Percentiles rank a stretch among this genome's conserved stretches.
Evolutionary conservation across 2,113 vertebrate species (phyloP).

Genomic region (Neopipo cinnamomea): DNA sequence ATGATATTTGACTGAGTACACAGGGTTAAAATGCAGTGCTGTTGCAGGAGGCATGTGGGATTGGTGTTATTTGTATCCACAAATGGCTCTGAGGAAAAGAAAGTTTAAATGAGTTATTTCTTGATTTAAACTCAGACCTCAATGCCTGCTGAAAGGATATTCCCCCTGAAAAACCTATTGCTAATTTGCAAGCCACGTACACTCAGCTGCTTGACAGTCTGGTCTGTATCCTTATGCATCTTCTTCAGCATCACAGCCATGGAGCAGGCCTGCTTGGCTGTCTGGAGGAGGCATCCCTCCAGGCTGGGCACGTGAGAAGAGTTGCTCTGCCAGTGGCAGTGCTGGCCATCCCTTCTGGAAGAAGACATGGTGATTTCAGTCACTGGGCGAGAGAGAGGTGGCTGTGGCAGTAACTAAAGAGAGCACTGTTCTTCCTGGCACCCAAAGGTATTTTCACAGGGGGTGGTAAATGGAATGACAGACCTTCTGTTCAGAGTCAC

Average conservation of each 20-base stretch:
- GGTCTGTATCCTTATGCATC: not conserved
- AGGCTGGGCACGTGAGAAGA: not conserved
- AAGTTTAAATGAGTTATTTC: not conserved
- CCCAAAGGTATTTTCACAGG: not conserved
- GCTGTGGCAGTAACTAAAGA: not conserved
- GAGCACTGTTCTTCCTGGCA: not conserved
- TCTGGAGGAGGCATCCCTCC: not conserved
- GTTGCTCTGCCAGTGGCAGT: not conserved
- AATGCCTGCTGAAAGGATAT: not conserved
- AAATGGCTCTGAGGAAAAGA: not conserved
- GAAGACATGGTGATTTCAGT: rapidly evolving
- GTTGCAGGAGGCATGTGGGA: not conserved
- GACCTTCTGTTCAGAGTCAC: not conserved
- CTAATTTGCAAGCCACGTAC: not conserved
- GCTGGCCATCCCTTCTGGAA: not conserved
- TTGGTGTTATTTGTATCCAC: not conserved
- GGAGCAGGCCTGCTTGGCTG: not conserved
- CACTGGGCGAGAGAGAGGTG: not conserved
- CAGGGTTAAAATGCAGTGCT: not conserved
- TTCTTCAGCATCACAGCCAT: not conserved
- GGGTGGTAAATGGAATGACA: not conserved
- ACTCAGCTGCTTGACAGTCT: not conserved
- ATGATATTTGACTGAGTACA: not conserved
- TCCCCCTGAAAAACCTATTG: not conserved
- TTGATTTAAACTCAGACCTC: not conserved